These are phyloP conservation scores for Platorchestia sp. DNA, from an alignment of 1,140 invertebrate genomes.

Conservation along the genomic window DNA sequence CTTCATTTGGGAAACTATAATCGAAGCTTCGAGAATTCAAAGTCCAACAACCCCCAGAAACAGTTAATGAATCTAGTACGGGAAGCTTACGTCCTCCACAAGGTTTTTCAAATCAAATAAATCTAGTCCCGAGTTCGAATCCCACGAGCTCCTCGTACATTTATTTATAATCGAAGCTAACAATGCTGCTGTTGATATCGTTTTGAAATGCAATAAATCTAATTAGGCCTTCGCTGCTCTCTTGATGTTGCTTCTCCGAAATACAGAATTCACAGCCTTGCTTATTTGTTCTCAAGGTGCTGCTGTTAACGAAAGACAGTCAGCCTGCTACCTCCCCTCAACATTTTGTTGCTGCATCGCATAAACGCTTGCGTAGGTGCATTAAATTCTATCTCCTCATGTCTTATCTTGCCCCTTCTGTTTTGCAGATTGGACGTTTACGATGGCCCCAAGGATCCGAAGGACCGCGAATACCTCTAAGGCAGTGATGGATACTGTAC, in stretches of 20 bases:
- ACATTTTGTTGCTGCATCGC: background rate
- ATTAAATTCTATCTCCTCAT: background rate
- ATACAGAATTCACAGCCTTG: background rate
- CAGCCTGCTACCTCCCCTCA: no score
- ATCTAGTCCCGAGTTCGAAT: no score
- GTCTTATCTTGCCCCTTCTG: background rate
- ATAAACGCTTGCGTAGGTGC: background rate
- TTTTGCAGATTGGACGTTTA: background rate
- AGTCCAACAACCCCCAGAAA: no score
- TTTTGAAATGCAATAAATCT: background rate
- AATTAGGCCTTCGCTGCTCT: background rate
- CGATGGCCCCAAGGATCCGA: background rate
- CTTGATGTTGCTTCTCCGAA: background rate
- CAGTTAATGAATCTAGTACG: no score
- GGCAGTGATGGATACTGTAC: constrained; percentile 53
- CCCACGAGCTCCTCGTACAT: no score
- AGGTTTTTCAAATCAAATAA: no score
- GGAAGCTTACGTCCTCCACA: no score
- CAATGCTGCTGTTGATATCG: background rate
- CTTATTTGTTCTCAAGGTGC: background rate
- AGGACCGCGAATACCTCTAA: constrained; percentile 58
- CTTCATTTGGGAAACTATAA: background rate
- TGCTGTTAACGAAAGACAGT: no score
- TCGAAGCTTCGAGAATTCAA: no score
- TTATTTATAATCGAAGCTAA: no score